Evolutionary conservation across 2,888 invertebrate species (phyloP).

Genomic region (Pogonocherus hispidulus): DNA sequence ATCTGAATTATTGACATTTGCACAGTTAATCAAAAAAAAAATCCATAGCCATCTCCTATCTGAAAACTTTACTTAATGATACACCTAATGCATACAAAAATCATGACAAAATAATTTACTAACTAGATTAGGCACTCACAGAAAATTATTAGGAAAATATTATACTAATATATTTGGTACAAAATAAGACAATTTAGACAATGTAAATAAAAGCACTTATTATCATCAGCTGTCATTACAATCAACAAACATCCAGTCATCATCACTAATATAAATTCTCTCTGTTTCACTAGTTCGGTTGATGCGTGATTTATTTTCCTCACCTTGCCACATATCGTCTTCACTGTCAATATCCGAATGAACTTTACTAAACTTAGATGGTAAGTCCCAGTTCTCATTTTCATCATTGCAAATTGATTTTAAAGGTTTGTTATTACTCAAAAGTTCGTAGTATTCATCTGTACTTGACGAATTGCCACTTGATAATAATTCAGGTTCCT

Average conservation of each 20-base stretch:
- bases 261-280: constrained; percentile 47
- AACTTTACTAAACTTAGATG: constrained; percentile 25
- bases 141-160: too few relatives aligned
- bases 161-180: too few relatives aligned
- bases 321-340: constrained; percentile 53
- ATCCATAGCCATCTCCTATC: too few relatives aligned
- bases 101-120: too few relatives aligned
- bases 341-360: constrained; percentile 50
- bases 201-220: too few relatives aligned
- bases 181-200: too few relatives aligned
- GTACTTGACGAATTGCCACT: too few relatives aligned
- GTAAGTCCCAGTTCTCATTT: constrained; percentile 52
- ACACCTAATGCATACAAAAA: too few relatives aligned
- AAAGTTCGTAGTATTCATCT: background rate
- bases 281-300: background rate
- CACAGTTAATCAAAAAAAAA: too few relatives aligned
- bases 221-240: constrained; percentile 14
- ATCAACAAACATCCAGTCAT: constrained; percentile 54
- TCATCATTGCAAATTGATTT: constrained; percentile 14
- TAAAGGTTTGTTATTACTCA: background rate
- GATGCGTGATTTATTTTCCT: constrained; percentile 16
- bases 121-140: too few relatives aligned
- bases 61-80: too few relatives aligned
- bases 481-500: background rate
- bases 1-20: too few relatives aligned